phyloP scores from a whole-genome alignment of 1,140 invertebrate species.

The Steinernema feltiae region DNA sequence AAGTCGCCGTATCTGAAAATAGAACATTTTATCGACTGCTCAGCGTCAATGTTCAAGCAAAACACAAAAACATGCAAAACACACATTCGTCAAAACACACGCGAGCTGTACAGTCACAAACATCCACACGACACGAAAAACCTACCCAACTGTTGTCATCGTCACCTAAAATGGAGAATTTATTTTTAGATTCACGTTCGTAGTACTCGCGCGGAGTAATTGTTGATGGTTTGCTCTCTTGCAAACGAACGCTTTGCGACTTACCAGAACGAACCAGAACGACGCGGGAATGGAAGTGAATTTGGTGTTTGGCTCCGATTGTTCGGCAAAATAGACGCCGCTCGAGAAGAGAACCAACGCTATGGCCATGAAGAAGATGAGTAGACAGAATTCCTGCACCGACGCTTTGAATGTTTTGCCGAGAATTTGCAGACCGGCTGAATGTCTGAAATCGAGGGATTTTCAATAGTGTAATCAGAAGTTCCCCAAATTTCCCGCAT shows the following conservation, averaged over 20 bases:
- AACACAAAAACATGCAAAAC: conserved; percentile 12
- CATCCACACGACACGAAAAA: background rate
- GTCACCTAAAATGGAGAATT: conserved; percentile 40
- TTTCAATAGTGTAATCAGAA: too few species aligned
- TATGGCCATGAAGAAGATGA: conserved; percentile 72
- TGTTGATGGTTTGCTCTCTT: background rate
- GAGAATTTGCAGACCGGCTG: conserved; percentile 92
- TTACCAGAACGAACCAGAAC: conserved; percentile 95
- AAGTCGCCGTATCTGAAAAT: conserved; percentile 52
- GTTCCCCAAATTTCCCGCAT: too few species aligned
- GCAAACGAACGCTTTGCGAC: too few species aligned
- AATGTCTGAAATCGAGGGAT: conserved; percentile 67
- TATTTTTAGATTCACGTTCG: background rate
- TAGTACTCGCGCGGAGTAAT: too few species aligned
- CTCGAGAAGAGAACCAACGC: conserved; percentile 96
- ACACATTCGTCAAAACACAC: background rate
- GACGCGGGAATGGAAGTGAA: conserved; percentile 94
- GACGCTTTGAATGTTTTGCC: conserved; percentile 97
- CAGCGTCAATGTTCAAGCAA: conserved; percentile 2
- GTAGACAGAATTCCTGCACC: conserved; percentile 95
- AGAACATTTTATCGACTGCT: conserved; percentile 17
- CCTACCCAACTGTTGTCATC: conserved; percentile 52
- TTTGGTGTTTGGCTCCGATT: conserved; percentile 86
- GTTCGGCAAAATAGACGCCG: conserved; percentile 96
- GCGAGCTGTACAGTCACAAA: background rate